phyloP scores from a whole-genome alignment of 2,888 invertebrate species.

The Busseola fusca region DNA sequence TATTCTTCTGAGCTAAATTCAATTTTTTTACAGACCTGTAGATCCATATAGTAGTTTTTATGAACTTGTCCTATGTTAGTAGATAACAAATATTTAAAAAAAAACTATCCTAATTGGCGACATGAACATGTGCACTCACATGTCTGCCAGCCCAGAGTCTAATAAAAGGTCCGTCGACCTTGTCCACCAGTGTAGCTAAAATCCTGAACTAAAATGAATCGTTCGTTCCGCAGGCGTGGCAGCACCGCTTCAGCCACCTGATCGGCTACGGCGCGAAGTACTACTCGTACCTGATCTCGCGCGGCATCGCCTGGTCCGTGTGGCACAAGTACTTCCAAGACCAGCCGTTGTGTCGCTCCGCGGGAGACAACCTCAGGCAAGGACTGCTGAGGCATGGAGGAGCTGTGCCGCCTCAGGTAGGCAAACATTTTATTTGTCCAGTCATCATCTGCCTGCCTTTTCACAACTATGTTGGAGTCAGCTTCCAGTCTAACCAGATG shows the following conservation, averaged over 20 bases:
- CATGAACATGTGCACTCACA: no score
- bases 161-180: no score
- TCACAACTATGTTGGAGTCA: background rate
- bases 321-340: slow-evolving; percentile 96
- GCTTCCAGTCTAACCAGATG: background rate
- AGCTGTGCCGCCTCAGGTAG: slow-evolving; percentile 93
- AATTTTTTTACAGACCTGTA: no score
- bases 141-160: no score
- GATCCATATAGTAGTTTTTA: no score
- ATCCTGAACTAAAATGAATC: background rate
- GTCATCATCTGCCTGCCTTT: background rate
- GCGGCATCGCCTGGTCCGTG: slow-evolving; percentile 97
- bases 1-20: background rate
- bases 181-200: no score
- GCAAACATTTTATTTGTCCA: background rate
- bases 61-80: no score
- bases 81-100: no score
- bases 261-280: slow-evolving; percentile 99
- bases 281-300: slow-evolving; percentile 98
- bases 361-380: slow-evolving; percentile 93
- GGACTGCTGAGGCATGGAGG: slow-evolving; percentile 96
- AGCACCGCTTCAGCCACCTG: slow-evolving; percentile 97
- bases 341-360: slow-evolving; percentile 93
- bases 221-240: slow-evolving; percentile 93
- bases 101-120: no score